Conservation (phyloP, 2,888 invertebrate species). For the Stenodera caucasica region DNA sequence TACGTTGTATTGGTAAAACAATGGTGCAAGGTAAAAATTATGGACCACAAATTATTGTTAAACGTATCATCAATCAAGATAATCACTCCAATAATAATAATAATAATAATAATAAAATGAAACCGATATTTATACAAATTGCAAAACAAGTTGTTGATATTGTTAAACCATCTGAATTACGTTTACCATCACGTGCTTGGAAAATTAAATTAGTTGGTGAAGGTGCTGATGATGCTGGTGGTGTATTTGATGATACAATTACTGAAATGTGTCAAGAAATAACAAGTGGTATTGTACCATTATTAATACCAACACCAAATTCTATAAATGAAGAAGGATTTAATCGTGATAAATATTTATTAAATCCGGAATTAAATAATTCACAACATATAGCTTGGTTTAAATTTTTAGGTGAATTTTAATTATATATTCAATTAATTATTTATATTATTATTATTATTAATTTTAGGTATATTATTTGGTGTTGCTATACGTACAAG, state of each 20-base stretch:
- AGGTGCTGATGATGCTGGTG: slow-evolving; percentile 70
- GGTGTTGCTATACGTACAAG: slow-evolving; percentile 68
- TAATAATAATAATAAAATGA: slow-evolving; percentile 30
- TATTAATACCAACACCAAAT: slow-evolving; percentile 66
- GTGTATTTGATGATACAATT: slow-evolving; percentile 70
- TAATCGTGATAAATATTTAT: slow-evolving; percentile 63
- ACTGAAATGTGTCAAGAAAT: slow-evolving; percentile 70
- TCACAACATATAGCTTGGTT: slow-evolving; percentile 61
- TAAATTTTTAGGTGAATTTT: slow-evolving; percentile 63
- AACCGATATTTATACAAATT: slow-evolving; percentile 65
- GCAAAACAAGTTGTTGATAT: slow-evolving; percentile 65
- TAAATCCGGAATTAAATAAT: slow-evolving; percentile 62
- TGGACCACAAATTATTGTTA: slow-evolving; percentile 67
- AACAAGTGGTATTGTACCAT: slow-evolving; percentile 60
- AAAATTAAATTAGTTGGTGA: slow-evolving; percentile 68
- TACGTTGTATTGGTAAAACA: slow-evolving; percentile 65
- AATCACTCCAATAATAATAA: slow-evolving; percentile 41
- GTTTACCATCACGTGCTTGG: slow-evolving; percentile 67
- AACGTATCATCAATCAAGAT: slow-evolving; percentile 61
- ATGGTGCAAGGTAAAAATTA: slow-evolving; percentile 70
- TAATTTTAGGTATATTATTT: slow-evolving; percentile 59
- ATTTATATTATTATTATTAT: slow-evolving; percentile 4
- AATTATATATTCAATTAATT: not conserved
- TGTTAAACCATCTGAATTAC: slow-evolving; percentile 58
- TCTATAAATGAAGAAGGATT: slow-evolving; percentile 64